phyloP scores from a whole-genome alignment of 2,888 invertebrate genomes.

The Eulithis testata region DNA sequence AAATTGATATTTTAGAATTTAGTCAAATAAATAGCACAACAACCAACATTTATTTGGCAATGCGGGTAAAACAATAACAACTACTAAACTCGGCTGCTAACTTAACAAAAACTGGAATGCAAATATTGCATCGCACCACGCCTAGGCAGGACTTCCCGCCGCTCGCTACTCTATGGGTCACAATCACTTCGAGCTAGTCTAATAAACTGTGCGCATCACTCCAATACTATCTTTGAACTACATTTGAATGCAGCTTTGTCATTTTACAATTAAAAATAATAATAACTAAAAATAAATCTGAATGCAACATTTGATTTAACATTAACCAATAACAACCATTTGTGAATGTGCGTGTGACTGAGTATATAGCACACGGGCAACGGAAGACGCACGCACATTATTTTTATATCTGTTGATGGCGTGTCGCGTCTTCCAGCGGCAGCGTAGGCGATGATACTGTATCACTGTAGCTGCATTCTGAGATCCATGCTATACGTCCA shows the following conservation, averaged over 20 bases:
- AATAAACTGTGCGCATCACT: slow-evolving; percentile 78
- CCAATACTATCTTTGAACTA: slow-evolving; percentile 78
- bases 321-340: slow-evolving; percentile 80
- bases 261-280: slow-evolving; percentile 62
- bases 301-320: slow-evolving; percentile 79
- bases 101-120: slow-evolving; percentile 82
- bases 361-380: slow-evolving; percentile 74
- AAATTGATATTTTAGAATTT: slow-evolving; percentile 74
- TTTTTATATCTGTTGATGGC: slow-evolving; percentile 42
- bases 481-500: slow-evolving; percentile 83
- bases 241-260: slow-evolving; percentile 78
- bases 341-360: slow-evolving; percentile 74
- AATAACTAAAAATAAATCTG: slow-evolving; percentile 75
- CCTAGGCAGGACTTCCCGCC: slow-evolving; percentile 46
- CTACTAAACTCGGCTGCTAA: slow-evolving; percentile 76
- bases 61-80: slow-evolving; percentile 78
- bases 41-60: slow-evolving; percentile 81
- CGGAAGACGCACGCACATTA: slow-evolving; percentile 52
- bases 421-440: slow-evolving; percentile 45
- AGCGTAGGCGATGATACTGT: slow-evolving; percentile 56
- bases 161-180: slow-evolving; percentile 51
- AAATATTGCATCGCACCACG: slow-evolving; percentile 83
- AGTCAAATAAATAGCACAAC: slow-evolving; percentile 81
- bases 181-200: slow-evolving; percentile 71
- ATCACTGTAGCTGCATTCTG: slow-evolving; percentile 80